These are phyloP conservation scores for Musca domestica DNA, from an alignment of 1,140 invertebrate genomes.

Conservation along the genomic window DNA sequence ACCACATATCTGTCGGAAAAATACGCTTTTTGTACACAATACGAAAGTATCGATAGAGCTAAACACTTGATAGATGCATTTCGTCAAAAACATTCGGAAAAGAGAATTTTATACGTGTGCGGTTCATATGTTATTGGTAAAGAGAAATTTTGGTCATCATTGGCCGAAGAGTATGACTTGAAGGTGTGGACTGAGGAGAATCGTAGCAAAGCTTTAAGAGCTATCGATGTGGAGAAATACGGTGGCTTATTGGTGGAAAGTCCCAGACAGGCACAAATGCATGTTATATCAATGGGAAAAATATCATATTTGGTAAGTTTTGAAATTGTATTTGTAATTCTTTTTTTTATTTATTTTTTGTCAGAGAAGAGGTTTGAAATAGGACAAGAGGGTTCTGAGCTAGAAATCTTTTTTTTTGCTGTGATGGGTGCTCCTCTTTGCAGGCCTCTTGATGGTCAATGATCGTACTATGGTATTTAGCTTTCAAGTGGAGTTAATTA, in stretches of 20 bases:
- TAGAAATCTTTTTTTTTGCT: too few relatives aligned
- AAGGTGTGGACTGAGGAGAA: conserved; percentile 59
- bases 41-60: conserved; percentile 35
- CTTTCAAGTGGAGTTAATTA: too few relatives aligned
- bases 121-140: conserved; percentile 77
- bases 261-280: conserved; percentile 37
- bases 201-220: conserved; percentile 39
- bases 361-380: too few relatives aligned
- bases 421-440: too few relatives aligned
- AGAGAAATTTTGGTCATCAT: conserved; percentile 69
- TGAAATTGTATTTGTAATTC: too few relatives aligned
- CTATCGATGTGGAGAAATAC: conserved; percentile 34
- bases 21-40: conserved; percentile 45
- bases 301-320: conserved; percentile 42
- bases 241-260: conserved; percentile 32
- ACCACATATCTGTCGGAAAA: conserved; percentile 63
- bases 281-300: conserved; percentile 41
- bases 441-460: too few relatives aligned
- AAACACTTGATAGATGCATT: conserved; percentile 39
- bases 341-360: neutral
- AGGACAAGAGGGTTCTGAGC: too few relatives aligned
- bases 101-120: conserved; percentile 66
- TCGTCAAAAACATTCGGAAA: conserved; percentile 45
- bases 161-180: conserved; percentile 61
- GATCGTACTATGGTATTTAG: too few relatives aligned